Base-by-base conservation (phyloP, 2,888 invertebrate species). In the Trichopoda pennipes region DNA sequence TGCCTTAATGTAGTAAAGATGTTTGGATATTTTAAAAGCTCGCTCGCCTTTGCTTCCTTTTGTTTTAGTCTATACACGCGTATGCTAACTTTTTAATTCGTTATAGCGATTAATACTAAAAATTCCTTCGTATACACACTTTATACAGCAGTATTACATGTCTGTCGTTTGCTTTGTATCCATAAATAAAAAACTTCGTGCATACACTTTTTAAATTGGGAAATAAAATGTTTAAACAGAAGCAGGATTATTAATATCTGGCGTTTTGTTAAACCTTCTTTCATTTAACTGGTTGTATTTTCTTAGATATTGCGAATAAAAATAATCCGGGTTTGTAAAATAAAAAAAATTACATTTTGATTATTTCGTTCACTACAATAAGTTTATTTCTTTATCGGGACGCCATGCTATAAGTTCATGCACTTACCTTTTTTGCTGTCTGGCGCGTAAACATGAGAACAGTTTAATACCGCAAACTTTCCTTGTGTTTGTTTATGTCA, bases 191-290 rank as follows among this genome's bases (percentile, higher is more conserved):
- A 16, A 44, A 12, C 0, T n/a, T n/a, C 12, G 12, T 44, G 14
- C 12, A 44, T 16, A 44, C 16, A 16, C 16, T 6, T 44, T 42
- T 42, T 42, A 42, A 42, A 42, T 42, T 42, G 42, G 14, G 1
- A 42, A 42, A 42, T 16, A 44, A 44, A n/a, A 84, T 83, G 84
- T 84, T 84, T 81, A 88, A 89, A 88, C 89, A 89, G 88, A 88
- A 88, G 88, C 88, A 88, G 85, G 85, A 87, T 89, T 89, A 88
- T 88, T 88, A 88, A 88, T 88, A 87, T 89, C 87, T 89, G 42
- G 16, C 42, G 16, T 44, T 44, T 44, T 44, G 42, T 3, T n/a
- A 44, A 44, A 14, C 14, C 1, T 0, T 44, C 3, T 44, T 44
- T 1, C 42, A 16, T 44, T 44, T n/a, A 1, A 1, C 0, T 44